Base-by-base conservation (phyloP, 53 echinoderm and acorn worm species). In the Echinarachnius parma region DNA sequence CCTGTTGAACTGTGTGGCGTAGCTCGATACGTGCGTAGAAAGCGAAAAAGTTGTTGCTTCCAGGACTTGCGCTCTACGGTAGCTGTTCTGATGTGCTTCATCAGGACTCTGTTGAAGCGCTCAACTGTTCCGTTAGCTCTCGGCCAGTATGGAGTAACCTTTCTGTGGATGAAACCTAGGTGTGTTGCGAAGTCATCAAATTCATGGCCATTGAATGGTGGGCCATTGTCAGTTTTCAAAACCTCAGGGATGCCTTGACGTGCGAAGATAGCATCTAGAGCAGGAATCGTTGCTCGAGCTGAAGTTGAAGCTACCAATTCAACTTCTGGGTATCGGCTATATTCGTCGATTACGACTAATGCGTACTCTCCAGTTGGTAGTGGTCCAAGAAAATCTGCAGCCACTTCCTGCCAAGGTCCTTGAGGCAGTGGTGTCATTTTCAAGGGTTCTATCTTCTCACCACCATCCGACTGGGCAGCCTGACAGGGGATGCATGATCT, bases 201-300 rank as follows among this genome's bases (percentile, higher is more conserved):
- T 4, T 79, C 79, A 34, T 74, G 15, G 3, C 75, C 37, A 11
- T 10, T 84, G 57, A 80, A 85, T 14, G 86, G 86, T 8, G 78
- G 82, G 21, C 82, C 78, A 77, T 87, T 87, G 50, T 87, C 75
- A 24, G 82, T 72, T 34, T 64, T 55, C 5, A 86, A 30, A 2
- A 63, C 30, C 14, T 36, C 36, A 0, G 78, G 87, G 3, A 80
- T 61, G 0, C 81, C 78, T 53, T 82, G 77, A 44, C 86, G 34
- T 7, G 77, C 53, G 46, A 76, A 76, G 36, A 75, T 67, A n/a
- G 64, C 77, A 65, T 81, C 76, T 0, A 81, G 52, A 58, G 61
- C 46, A 10, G 81, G 76, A 16, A 80, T 46, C 9, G 76, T 80
- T 64, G 86, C 86, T 48, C 54, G 61, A 22, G 76, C 49, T 55